phyloP scores from a whole-genome alignment of 2,113 vertebrate genomes.

The Microcebus murinus region DNA sequence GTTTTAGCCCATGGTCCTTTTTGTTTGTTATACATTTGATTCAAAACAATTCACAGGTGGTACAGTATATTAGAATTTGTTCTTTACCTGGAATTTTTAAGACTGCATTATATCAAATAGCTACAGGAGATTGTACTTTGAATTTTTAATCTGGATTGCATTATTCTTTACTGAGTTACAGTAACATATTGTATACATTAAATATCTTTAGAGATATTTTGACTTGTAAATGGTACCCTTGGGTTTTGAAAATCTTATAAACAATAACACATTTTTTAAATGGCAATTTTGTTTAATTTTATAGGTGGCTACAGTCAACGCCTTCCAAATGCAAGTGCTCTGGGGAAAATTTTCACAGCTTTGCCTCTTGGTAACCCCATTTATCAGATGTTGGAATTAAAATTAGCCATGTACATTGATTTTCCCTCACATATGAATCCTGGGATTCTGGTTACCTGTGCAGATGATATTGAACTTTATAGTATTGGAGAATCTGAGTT shows the following conservation, averaged over 20 bases:
- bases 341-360: slow-evolving; percentile 95
- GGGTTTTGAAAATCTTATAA: slow-evolving; percentile 19
- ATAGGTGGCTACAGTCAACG: slow-evolving; percentile 96
- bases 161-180: slow-evolving; percentile 12
- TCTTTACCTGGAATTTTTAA: slow-evolving; percentile 8
- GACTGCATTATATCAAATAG: not conserved
- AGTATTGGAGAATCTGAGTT: slow-evolving; percentile 75
- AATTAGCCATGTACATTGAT: slow-evolving; percentile 95
- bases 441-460: slow-evolving; percentile 92
- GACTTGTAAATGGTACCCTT: not conserved
- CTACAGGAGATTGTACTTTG: not conserved
- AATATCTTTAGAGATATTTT: slow-evolving; percentile 2
- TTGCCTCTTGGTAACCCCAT: slow-evolving; percentile 91
- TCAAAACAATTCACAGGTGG: not conserved
- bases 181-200: not conserved
- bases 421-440: slow-evolving; percentile 93
- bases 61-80: not conserved
- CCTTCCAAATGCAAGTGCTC: slow-evolving; percentile 93
- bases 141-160: slow-evolving; percentile 6
- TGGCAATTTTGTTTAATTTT: slow-evolving; percentile 46
- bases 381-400: slow-evolving; percentile 97
- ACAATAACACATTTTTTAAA: not conserved
- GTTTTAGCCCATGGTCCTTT: not conserved
- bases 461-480: slow-evolving; percentile 97
- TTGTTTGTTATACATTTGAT: not conserved